phyloP scores from a whole-genome alignment of 2,797 vertebrate species.

The Diplodus sargus region DNA sequence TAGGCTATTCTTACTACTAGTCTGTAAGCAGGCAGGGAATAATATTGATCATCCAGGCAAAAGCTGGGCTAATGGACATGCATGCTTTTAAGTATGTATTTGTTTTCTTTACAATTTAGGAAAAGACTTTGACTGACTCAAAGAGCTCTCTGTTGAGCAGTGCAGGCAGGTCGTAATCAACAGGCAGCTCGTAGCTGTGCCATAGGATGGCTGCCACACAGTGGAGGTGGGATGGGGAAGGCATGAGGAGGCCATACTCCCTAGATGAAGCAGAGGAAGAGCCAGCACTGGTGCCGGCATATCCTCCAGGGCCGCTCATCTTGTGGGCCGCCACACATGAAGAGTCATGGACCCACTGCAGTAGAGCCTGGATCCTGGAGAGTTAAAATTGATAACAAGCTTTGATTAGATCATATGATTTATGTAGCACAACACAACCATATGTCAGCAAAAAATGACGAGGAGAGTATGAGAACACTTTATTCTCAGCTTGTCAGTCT shows the following conservation, averaged over 20 bases:
- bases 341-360: slow-evolving; percentile 98
- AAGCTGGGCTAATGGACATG: background rate
- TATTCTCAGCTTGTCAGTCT: slow-evolving; percentile 30
- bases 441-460: slow-evolving; percentile 45
- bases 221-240: slow-evolving; percentile 97
- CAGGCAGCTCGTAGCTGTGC: slow-evolving; percentile 98
- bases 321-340: slow-evolving; percentile 94
- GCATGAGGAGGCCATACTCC: slow-evolving; percentile 98
- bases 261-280: slow-evolving; percentile 81
- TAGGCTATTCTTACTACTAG: background rate
- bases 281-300: slow-evolving; percentile 78
- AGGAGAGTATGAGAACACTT: slow-evolving; percentile 42
- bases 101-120: background rate
- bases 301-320: slow-evolving; percentile 87
- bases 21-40: background rate
- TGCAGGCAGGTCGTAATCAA: slow-evolving; percentile 95
- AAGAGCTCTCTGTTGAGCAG: slow-evolving; percentile 95
- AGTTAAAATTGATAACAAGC: slow-evolving; percentile 19
- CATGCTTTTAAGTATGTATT: background rate
- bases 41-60: background rate
- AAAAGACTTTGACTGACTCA: slow-evolving; percentile 88
- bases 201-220: slow-evolving; percentile 97
- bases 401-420: background rate
- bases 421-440: slow-evolving; percentile 32
- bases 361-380: slow-evolving; percentile 94